phyloP scores from a whole-genome alignment of 2,888 invertebrate species.

The Spicauda simplicius region DNA sequence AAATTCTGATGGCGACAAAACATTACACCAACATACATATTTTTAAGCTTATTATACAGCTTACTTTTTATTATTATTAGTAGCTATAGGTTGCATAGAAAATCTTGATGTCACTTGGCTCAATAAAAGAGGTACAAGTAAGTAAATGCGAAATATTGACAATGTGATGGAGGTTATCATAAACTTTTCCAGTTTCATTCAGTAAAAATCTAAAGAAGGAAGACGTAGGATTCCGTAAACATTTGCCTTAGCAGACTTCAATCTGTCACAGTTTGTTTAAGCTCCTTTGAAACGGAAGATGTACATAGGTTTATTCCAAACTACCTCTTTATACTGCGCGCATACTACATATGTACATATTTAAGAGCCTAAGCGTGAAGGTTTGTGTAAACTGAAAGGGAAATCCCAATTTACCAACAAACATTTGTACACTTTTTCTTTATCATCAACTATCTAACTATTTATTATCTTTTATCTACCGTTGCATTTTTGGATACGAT shows the following conservation, averaged over 20 bases:
- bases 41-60: too few relatives aligned
- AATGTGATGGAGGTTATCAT: too few relatives aligned
- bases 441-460: not conserved
- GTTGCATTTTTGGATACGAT: too few relatives aligned
- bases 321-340: not conserved
- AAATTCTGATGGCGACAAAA: too few relatives aligned
- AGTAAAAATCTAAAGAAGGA: not conserved
- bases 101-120: too few relatives aligned
- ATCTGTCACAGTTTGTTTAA: conserved; percentile 33
- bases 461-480: too few relatives aligned
- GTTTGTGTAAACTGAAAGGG: not conserved
- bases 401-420: not conserved
- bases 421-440: not conserved
- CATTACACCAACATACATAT: too few relatives aligned
- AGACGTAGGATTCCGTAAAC: conserved; percentile 1
- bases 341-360: not conserved
- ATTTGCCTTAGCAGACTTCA: conserved; percentile 22
- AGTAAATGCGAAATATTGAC: too few relatives aligned
- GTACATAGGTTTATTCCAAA: conserved; percentile 13
- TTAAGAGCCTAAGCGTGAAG: not conserved
- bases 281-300: conserved; percentile 27
- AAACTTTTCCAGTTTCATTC: too few relatives aligned
- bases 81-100: too few relatives aligned
- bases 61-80: too few relatives aligned
- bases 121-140: too few relatives aligned